phyloP scores from a whole-genome alignment of 2,888 invertebrate genomes.

The Lottia gigantea region DNA sequence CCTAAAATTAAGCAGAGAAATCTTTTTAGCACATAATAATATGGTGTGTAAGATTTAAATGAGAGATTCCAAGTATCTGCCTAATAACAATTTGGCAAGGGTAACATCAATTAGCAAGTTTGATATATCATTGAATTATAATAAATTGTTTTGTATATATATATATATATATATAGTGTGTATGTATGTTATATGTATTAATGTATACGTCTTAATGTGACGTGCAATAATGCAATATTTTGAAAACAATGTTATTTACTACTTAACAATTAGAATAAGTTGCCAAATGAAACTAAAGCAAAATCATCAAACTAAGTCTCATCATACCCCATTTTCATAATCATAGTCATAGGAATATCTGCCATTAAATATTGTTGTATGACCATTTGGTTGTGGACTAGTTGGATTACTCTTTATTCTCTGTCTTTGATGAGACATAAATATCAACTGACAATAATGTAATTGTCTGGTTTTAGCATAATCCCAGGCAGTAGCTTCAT shows the following conservation, averaged over 20 bases:
- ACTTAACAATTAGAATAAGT: too few relatives aligned
- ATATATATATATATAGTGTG: too few relatives aligned
- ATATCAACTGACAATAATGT: slow-evolving; percentile 67
- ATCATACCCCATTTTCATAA: not conserved
- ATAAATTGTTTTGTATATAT: too few relatives aligned
- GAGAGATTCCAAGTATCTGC: too few relatives aligned
- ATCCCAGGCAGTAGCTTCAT: slow-evolving; percentile 65
- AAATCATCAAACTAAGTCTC: not conserved
- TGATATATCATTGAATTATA: too few relatives aligned
- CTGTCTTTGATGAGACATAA: slow-evolving; percentile 66
- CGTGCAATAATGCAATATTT: too few relatives aligned
- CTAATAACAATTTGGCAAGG: too few relatives aligned
- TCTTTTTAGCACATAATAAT: not conserved
- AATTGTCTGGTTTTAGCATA: slow-evolving; percentile 64
- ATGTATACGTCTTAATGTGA: too few relatives aligned
- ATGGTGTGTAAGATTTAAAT: too few relatives aligned
- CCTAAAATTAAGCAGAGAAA: not conserved
- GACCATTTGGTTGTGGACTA: slow-evolving; percentile 51
- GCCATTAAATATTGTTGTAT: slow-evolving; percentile 14
- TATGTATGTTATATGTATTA: too few relatives aligned
- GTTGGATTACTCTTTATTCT: slow-evolving; percentile 52
- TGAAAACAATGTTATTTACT: too few relatives aligned
- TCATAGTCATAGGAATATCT: not conserved
- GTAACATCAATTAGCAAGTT: too few relatives aligned
- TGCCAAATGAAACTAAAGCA: not conserved